Conservation (phyloP, 2,113 vertebrate genomes). For the Rhea americana region DNA sequence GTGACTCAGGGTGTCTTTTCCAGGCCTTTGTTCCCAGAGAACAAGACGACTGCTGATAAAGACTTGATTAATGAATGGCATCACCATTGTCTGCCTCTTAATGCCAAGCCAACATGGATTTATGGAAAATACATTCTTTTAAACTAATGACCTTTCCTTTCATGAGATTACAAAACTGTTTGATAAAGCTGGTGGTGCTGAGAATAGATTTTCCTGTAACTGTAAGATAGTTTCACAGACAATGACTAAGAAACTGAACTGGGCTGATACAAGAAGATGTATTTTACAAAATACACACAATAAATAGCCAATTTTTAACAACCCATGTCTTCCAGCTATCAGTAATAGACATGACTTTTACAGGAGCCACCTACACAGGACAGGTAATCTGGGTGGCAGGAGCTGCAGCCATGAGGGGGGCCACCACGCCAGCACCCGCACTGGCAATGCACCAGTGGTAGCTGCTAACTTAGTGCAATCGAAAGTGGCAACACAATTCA, state of each 20-base stretch:
- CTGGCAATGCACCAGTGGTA: not conserved
- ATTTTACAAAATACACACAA: not conserved
- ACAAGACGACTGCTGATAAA: not conserved
- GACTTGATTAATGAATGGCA: not conserved
- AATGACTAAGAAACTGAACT: not conserved
- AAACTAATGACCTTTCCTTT: fast-evolving
- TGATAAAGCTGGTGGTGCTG: not conserved
- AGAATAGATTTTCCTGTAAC: not conserved
- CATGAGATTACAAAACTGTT: not conserved
- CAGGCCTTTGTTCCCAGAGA: not conserved
- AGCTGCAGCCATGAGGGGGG: not conserved
- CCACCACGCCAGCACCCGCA: not conserved
- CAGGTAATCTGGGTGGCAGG: fast-evolving
- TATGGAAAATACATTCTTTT: not conserved
- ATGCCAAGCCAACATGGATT: fast-evolving
- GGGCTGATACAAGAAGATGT: not conserved
- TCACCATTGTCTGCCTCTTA: not conserved
- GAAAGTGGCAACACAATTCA: not conserved
- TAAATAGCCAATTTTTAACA: not conserved
- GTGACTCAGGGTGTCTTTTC: fast-evolving
- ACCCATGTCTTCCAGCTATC: fast-evolving
- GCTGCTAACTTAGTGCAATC: not conserved
- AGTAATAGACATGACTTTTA: fast-evolving
- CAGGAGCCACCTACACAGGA: fast-evolving
- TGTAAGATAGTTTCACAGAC: not conserved